Conservation (phyloP, 2,113 vertebrate genomes). For the Poeciliopsis occidentalis region DNA sequence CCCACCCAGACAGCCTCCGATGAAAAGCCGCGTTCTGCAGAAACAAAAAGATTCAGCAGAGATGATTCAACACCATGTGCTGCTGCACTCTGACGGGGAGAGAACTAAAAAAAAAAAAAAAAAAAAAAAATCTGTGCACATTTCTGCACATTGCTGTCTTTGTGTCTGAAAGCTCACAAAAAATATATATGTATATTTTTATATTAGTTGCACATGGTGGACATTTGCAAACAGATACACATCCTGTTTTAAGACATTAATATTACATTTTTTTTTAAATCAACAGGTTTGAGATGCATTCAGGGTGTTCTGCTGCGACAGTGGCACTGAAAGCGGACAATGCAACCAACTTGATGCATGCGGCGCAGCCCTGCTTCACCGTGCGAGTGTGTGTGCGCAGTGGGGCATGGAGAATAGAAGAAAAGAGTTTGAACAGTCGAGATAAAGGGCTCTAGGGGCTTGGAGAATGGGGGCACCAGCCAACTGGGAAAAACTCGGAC, state of each 20-base stretch:
- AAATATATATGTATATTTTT: no score
- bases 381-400: no score
- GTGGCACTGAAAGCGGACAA: no score
- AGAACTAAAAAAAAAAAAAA: slow-evolving; percentile 2
- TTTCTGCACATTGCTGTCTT: slow-evolving; percentile 7
- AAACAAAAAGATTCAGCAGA: slow-evolving; percentile 63
- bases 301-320: slow-evolving; percentile 38
- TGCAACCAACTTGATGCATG: no score
- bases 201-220: slow-evolving; percentile 20
- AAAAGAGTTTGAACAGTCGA: slow-evolving; percentile 60
- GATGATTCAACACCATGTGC: slow-evolving; percentile 43
- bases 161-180: not conserved
- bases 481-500: slow-evolving; percentile 56
- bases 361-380: no score
- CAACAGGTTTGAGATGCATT: slow-evolving; percentile 56
- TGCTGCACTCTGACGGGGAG: slow-evolving; percentile 24
- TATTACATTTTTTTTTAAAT: not conserved
- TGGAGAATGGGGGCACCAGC: slow-evolving; percentile 50
- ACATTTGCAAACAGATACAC: not conserved
- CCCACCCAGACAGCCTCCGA: slow-evolving; percentile 63
- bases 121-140: not conserved
- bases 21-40: slow-evolving; percentile 54
- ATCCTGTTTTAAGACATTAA: not conserved
- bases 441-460: slow-evolving; percentile 56
- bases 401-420: slow-evolving; percentile 65